A percentile compares a stretch with the other conserved stretches of the same genome.
Evolutionary conservation across 2,888 invertebrate genomes (phyloP).

Genomic region (Zonitis immaculata): DNA sequence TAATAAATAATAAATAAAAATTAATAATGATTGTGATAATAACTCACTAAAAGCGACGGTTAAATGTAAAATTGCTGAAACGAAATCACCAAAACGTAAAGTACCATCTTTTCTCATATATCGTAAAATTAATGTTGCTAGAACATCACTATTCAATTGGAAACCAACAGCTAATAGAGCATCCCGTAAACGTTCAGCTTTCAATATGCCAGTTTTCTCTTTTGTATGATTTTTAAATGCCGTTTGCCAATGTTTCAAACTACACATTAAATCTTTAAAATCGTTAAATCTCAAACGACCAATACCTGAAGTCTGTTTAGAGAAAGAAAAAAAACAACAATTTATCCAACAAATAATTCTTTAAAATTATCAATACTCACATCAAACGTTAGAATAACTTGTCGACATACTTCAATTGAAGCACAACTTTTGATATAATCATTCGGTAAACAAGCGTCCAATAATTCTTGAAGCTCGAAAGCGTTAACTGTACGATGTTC

Average conservation of each 20-base stretch:
- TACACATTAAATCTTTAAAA: constrained; percentile 89
- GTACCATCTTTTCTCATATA: constrained; percentile 93
- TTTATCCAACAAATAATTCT: too few relatives aligned
- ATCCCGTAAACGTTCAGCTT: constrained; percentile 79
- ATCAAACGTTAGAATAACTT: constrained; percentile 83
- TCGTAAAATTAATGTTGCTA: constrained; percentile 75
- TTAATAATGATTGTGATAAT: too few relatives aligned
- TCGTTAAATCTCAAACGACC: constrained; percentile 79
- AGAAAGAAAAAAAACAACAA: neutral
- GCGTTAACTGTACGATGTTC: constrained; percentile 87
- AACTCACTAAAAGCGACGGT: constrained; percentile 82
- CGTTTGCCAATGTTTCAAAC: constrained; percentile 85
- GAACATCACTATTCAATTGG: constrained; percentile 76
- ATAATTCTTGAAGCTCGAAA: constrained; percentile 83
- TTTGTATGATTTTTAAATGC: constrained; percentile 86
- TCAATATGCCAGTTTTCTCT: constrained; percentile 84
- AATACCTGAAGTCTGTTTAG: constrained; percentile 65
- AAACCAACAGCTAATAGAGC: constrained; percentile 85
- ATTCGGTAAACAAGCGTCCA: constrained; percentile 88
- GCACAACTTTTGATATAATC: constrained; percentile 94
- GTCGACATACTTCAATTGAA: constrained; percentile 85
- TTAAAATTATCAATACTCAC: too few relatives aligned
- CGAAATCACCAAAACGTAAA: constrained; percentile 86
- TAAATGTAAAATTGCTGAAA: constrained; percentile 81
- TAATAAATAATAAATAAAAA: too few relatives aligned